Percentiles rank a stretch among this genome's conserved stretches.
Conservation (phyloP, 2,888 invertebrate species). For the Gandaritis pyraliata region DNA sequence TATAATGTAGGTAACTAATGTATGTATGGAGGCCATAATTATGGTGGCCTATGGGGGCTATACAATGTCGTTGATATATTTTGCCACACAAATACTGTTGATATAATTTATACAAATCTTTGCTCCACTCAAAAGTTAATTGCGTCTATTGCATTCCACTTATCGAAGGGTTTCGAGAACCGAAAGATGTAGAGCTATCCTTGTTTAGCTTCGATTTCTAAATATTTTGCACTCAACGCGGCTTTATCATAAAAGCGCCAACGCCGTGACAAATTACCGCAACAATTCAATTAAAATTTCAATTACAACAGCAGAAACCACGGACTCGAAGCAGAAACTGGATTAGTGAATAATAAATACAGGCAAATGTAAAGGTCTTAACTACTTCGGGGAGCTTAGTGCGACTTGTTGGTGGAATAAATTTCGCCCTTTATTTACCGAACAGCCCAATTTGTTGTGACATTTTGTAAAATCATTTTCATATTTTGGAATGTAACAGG, state of each 20-base stretch:
- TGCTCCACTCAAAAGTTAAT: too few relatives aligned
- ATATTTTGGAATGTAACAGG: slow-evolving; percentile 8
- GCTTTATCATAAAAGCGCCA: slow-evolving; percentile 23
- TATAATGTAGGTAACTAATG: too few relatives aligned
- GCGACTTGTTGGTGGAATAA: slow-evolving; percentile 49
- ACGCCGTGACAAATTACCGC: slow-evolving; percentile 41
- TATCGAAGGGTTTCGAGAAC: too few relatives aligned
- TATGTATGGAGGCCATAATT: too few relatives aligned
- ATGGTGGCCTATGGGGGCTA: too few relatives aligned
- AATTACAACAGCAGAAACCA: slow-evolving; percentile 45
- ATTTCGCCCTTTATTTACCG: slow-evolving; percentile 45
- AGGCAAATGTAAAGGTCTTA: slow-evolving; percentile 49
- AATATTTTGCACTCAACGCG: slow-evolving; percentile 16
- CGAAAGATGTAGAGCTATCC: not conserved
- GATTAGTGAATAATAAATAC: slow-evolving; percentile 53
- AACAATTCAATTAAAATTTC: slow-evolving; percentile 48
- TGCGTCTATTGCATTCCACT: too few relatives aligned
- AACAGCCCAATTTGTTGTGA: slow-evolving; percentile 42
- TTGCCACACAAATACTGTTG: too few relatives aligned
- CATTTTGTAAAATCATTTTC: slow-evolving; percentile 34
- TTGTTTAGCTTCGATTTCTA: not conserved
- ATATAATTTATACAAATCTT: too few relatives aligned
- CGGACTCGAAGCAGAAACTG: slow-evolving; percentile 44
- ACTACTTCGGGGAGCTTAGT: slow-evolving; percentile 48
- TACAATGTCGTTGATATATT: too few relatives aligned